Conservation (phyloP, 1,140 invertebrate genomes). For the Colletes latitarsis region DNA sequence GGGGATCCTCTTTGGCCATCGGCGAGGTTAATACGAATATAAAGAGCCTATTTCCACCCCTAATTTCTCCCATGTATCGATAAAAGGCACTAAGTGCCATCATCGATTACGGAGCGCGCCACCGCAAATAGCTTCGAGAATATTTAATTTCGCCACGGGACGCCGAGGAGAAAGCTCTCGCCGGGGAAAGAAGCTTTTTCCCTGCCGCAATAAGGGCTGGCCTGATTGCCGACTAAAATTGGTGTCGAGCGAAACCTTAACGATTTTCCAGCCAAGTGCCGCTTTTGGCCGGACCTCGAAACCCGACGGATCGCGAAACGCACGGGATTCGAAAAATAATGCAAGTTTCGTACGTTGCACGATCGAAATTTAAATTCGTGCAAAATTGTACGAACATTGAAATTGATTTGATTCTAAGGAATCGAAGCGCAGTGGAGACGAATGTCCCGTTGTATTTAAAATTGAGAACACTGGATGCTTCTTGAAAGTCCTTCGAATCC, state of each 20-base stretch:
- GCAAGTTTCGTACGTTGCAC: too few species aligned
- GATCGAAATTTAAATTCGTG: too few species aligned
- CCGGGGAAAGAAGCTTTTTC: constrained; percentile 32
- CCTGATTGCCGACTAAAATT: constrained; percentile 31
- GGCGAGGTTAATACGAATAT: constrained; percentile 58
- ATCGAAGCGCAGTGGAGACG: too few species aligned
- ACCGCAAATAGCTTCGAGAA: constrained; percentile 62
- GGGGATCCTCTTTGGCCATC: background rate
- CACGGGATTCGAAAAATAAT: too few species aligned
- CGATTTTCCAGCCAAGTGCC: background rate
- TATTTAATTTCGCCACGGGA: constrained; percentile 61
- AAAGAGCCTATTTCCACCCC: constrained; percentile 62
- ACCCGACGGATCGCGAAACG: too few species aligned
- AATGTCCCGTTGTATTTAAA: too few species aligned
- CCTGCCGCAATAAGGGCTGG: background rate
- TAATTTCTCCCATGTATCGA: constrained; percentile 60
- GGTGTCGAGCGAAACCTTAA: background rate
- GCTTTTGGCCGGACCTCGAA: background rate
- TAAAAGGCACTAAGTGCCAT: constrained; percentile 60
- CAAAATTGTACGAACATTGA: background rate
- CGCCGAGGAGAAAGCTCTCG: constrained; percentile 33
- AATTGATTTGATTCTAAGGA: background rate
- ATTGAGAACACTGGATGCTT: background rate
- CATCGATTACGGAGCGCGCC: constrained; percentile 53
- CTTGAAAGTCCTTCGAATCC: constrained; percentile 19